phyloP scores from a whole-genome alignment of 2,113 vertebrate species.

The Pyxicephalus adspersus region DNA sequence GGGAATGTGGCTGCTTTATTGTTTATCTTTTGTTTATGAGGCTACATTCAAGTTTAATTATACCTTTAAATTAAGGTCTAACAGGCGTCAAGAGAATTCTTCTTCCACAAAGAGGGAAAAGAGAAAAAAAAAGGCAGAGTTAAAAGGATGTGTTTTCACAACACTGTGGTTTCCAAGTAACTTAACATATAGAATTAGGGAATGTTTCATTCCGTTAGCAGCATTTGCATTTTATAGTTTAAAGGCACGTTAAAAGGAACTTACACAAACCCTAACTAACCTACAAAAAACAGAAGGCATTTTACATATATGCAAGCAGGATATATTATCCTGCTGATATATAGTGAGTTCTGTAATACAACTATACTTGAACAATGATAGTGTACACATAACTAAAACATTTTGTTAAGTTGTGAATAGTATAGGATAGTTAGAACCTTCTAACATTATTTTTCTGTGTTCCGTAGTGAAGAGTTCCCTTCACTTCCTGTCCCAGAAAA shows the following conservation, averaged over 20 bases:
- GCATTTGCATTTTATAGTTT: slow-evolving; percentile 12
- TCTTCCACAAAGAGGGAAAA: slow-evolving; percentile 75
- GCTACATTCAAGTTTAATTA: slow-evolving; percentile 99
- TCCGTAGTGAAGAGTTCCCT: too few species aligned
- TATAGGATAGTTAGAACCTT: too few species aligned
- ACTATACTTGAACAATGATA: too few species aligned
- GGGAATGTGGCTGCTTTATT: slow-evolving; percentile 92
- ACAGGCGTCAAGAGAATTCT: slow-evolving; percentile 94
- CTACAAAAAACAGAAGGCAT: too few species aligned
- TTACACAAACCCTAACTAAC: too few species aligned
- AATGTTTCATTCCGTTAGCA: slow-evolving; percentile 20
- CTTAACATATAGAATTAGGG: slow-evolving; percentile 64
- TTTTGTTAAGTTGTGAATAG: too few species aligned
- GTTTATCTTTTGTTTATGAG: slow-evolving; percentile 99
- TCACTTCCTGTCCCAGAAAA: too few species aligned
- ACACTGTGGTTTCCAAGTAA: slow-evolving; percentile 70
- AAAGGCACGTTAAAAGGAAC: background rate
- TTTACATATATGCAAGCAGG: too few species aligned
- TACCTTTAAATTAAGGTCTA: slow-evolving; percentile 99
- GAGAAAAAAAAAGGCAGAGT: slow-evolving; percentile 59
- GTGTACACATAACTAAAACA: too few species aligned
- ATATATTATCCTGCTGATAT: too few species aligned
- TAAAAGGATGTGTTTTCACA: slow-evolving; percentile 65
- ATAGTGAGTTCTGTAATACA: too few species aligned
- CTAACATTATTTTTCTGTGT: too few species aligned